These are phyloP conservation scores for Caenorhabditis auriculariae DNA, from an alignment of 2,888 invertebrate genomes.

Conservation along the genomic window DNA sequence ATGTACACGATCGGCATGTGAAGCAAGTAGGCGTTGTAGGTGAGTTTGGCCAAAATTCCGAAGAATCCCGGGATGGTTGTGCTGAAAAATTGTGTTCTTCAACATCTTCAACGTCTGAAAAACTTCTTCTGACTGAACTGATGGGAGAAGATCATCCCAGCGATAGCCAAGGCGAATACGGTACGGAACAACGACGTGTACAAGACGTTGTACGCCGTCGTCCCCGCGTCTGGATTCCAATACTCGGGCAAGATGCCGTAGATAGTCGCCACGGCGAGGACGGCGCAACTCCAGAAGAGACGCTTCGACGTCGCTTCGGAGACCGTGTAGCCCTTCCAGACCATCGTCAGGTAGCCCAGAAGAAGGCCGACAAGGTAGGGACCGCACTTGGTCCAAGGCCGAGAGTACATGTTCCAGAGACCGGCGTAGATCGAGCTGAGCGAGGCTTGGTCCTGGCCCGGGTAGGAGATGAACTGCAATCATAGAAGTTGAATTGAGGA, in stretches of 20 bases:
- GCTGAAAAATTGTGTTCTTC: constrained; percentile 24
- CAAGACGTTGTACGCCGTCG: constrained; percentile 54
- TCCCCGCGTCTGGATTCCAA: constrained; percentile 51
- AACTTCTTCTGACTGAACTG: constrained; percentile 18
- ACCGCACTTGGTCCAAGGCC: constrained; percentile 60
- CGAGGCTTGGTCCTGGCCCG: constrained; percentile 35
- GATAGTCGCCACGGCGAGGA: constrained; percentile 39
- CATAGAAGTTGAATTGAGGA: neutral
- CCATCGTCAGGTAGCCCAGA: constrained; percentile 44
- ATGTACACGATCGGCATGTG: constrained; percentile 62
- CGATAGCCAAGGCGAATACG: constrained; percentile 50
- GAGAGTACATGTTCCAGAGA: constrained; percentile 58
- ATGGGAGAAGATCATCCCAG: constrained; percentile 45
- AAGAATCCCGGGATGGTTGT: constrained; percentile 32
- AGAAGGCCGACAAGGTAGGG: constrained; percentile 58
- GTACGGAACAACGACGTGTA: constrained; percentile 60
- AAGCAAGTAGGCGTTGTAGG: constrained; percentile 56
- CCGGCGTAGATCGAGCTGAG: constrained; percentile 49
- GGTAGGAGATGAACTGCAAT: constrained; percentile 56
- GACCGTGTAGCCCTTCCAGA: constrained; percentile 2
- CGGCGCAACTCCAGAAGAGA: constrained; percentile 25
- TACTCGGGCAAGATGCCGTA: constrained; percentile 62
- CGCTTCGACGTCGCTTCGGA: constrained; percentile 8
- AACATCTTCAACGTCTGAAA: constrained; percentile 1
- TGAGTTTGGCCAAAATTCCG: constrained; percentile 52